Evolutionary conservation across 2,113 vertebrate genomes (phyloP), one percentile per base, ranked within the genome.

Genomic region (Psittacula cyanocephala): DNA sequence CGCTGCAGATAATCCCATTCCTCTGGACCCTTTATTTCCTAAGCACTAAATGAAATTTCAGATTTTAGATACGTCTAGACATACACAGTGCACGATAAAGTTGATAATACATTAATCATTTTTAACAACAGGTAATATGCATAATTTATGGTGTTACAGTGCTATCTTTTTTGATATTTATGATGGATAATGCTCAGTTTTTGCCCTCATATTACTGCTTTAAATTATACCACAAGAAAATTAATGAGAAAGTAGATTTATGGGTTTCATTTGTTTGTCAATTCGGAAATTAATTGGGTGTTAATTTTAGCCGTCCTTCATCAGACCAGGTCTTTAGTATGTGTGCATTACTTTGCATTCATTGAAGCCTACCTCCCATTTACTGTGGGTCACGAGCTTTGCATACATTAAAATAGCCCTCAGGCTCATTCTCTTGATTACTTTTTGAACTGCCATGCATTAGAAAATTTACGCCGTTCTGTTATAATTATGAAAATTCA

Each of bases 221-320:
- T 99, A 98, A 99, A 99, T 99, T 99, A 99, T 99, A 99, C 98
- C 97, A 98, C 98, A 98, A 97, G 98, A 98, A 97, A 99, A 99
- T 99, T 99, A 99, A 99, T 99, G 99, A 99, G 99, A 99, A 99
- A 99, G 98, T 99, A 99, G 99, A 99, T 99, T 99, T 99, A 99
- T 99, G 99, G 98, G 98, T 99, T 99, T 99, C 99, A 99, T 99
- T 99, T 99, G 99, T 99, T 99, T 99, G 99, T 99, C 99, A 99
- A 99, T 99, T 99, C 97, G 93, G 98, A 99, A 99, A 99, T 99
- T 99, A 99, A 99, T 99, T 99, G 99, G 98, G 99, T 99, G 99
- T 99, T 99, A 99, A 99, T 99, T 99, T 99, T 99, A 99, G 98
- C 99, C 97, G 98, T 99, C 98, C 98, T 98, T 99, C 99, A 98